Conservation (phyloP, 2,797 vertebrate species). For the Okamejei kenojei region DNA sequence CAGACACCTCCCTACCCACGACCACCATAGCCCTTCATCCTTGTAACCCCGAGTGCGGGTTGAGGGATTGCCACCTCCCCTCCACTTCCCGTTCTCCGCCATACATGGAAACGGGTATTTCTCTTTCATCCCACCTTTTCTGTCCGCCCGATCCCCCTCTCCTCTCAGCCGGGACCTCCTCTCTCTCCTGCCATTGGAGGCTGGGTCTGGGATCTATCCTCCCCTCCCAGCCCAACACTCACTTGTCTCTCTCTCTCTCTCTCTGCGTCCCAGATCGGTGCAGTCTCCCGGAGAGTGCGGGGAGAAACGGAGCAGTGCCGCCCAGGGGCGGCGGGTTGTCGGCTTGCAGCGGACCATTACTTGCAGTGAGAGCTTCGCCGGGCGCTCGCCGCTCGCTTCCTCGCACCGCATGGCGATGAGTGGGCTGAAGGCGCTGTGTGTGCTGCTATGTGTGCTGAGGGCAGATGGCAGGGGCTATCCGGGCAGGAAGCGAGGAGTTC, state of each 20-base stretch:
- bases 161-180: not conserved
- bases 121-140: not conserved
- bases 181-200: not conserved
- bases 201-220: not conserved
- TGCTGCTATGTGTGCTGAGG: slow-evolving; percentile 15
- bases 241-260: not conserved
- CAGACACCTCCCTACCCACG: too few species aligned
- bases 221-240: not conserved
- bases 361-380: not conserved
- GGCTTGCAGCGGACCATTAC: not conserved
- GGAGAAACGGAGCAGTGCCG: not conserved
- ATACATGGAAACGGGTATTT: not conserved
- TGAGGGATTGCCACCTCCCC: not conserved
- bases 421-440: slow-evolving; percentile 22
- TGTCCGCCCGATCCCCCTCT: too few species aligned
- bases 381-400: not conserved
- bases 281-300: not conserved
- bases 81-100: not conserved
- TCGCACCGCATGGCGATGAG: not conserved
- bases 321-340: not conserved
- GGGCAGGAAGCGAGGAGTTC: slow-evolving; percentile 30
- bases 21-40: too few species aligned
- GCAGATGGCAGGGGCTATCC: slow-evolving; percentile 28
- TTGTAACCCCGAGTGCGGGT: not conserved
- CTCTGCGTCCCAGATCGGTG: not conserved